Evolutionary conservation across 1,140 invertebrate species (phyloP), one percentile per base, ranked within the genome.

Genomic region (Saxidomus purpurata): DNA sequence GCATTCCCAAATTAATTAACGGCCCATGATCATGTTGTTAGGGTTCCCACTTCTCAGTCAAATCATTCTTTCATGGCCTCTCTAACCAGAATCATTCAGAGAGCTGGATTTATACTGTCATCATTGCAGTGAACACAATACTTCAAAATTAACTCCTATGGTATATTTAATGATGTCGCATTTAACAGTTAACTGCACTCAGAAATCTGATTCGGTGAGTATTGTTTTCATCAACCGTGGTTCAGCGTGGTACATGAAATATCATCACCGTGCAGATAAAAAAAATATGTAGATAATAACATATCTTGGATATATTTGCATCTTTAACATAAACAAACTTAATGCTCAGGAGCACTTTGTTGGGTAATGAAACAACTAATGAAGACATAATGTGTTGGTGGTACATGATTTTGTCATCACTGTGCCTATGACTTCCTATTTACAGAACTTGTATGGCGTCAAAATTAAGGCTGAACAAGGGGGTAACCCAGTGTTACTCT

Each of bases 71-170:
- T 79, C 76, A 79, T 11, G 0, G 13, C 36, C 76, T 79, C 47
- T 25, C 22, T 40, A n/a, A 59, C 3, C 17, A 59, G 28, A 79
- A 49, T 59, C 76, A 34, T 79, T 55, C 76, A 79, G 76, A 79
- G 76, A 79, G 43, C 76, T 55, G 76, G 76, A 49, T 17, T n/a
- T 63, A 19, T n/a, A n/a, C 59, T 63, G 25, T 63, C 59, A 63
- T 63, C 59, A 63, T 15, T 28, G 59, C 59, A 28, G 59, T 63
- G 59, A 9, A 43, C 4, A 43, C 4, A 43, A 43, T 43, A n/a
- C n/a, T n/a, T n/a, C n/a, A n/a, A n/a, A n/a, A n/a, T n/a, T n/a
- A n/a, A n/a, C n/a, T n/a, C n/a, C n/a, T n/a, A n/a, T n/a, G n/a
- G n/a, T n/a, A n/a, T n/a, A n/a, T n/a, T n/a, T n/a, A n/a, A n/a